Percentiles rank a stretch among this genome's conserved stretches.
These are phyloP conservation scores for Amblyraja radiata DNA, from an alignment of 2,797 vertebrate genomes.

Conservation along the genomic window DNA sequence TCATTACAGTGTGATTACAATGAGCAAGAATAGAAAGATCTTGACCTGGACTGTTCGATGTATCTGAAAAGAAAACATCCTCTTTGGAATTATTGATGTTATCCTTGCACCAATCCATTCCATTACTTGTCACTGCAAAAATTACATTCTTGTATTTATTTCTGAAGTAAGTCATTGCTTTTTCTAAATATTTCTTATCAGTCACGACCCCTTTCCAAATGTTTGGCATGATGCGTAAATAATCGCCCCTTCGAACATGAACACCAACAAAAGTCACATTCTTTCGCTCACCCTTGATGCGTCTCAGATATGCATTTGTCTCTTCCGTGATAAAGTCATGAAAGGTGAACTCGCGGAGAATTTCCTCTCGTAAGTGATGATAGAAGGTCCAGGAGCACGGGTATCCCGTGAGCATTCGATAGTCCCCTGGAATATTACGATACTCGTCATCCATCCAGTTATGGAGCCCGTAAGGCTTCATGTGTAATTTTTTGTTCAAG, in stretches of 20 bases:
- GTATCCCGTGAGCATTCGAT: constrained; percentile 44
- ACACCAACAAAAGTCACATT: constrained; percentile 48
- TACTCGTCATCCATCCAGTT: constrained; percentile 54
- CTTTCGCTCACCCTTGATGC: constrained; percentile 20
- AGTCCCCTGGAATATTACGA: constrained; percentile 38
- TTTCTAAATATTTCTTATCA: too few species aligned
- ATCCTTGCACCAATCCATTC: constrained; percentile 49
- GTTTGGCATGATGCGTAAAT: constrained; percentile 46
- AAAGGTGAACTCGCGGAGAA: constrained; percentile 48
- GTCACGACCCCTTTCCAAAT: constrained; percentile 41
- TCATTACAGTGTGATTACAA: constrained; percentile 54
- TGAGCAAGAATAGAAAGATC: constrained; percentile 43
- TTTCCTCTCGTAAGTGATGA: constrained; percentile 47
- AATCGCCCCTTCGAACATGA: constrained; percentile 50
- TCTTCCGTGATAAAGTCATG: constrained; percentile 43
- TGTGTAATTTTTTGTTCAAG: not conserved
- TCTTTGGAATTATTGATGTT: constrained; percentile 44
- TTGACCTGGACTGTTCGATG: constrained; percentile 16
- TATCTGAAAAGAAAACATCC: constrained; percentile 49
- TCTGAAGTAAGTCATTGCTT: constrained; percentile 50
- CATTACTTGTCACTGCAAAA: constrained; percentile 51
- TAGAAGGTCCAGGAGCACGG: constrained; percentile 55
- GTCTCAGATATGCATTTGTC: constrained; percentile 40
- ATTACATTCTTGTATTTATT: constrained; percentile 42
- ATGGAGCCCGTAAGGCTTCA: constrained; percentile 42